phyloP scores from a whole-genome alignment of 2,888 invertebrate genomes.

The Sympetrum striolatum region DNA sequence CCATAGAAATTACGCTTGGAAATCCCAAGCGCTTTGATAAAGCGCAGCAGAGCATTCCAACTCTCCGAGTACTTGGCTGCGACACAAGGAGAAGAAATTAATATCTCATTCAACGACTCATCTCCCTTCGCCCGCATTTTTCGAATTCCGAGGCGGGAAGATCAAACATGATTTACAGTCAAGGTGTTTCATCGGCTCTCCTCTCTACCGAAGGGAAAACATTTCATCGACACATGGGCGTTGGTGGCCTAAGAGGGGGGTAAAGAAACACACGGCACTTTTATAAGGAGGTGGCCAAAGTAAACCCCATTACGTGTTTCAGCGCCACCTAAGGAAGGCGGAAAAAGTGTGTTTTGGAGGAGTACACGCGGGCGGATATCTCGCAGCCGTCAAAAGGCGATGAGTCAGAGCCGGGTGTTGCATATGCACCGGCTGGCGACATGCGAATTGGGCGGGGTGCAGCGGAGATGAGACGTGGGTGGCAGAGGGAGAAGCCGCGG shows the following conservation, averaged over 20 bases:
- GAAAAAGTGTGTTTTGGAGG: background rate
- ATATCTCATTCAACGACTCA: no score
- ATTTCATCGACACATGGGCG: background rate
- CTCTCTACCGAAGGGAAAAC: background rate
- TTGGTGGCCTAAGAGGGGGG: background rate
- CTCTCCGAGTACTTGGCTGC: no score
- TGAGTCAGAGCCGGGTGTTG: constrained; percentile 12
- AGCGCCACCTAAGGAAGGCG: background rate
- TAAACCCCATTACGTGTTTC: background rate
- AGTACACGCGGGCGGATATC: background rate
- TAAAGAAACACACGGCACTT: background rate
- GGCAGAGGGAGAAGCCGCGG: background rate
- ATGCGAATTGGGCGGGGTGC: background rate
- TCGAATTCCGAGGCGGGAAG: no score
- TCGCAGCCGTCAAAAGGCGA: background rate
- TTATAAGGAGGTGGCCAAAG: background rate
- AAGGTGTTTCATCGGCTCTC: background rate
- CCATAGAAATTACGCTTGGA: no score
- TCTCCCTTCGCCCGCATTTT: no score
- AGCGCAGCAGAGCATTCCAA: no score
- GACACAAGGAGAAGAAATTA: no score
- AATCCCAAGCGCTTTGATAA: no score
- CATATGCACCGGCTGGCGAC: constrained; percentile 25
- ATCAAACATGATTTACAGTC: no score
- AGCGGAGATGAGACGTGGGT: background rate